Evolutionary conservation across 1,140 invertebrate genomes (phyloP).

Genomic region (Prorops nasuta): DNA sequence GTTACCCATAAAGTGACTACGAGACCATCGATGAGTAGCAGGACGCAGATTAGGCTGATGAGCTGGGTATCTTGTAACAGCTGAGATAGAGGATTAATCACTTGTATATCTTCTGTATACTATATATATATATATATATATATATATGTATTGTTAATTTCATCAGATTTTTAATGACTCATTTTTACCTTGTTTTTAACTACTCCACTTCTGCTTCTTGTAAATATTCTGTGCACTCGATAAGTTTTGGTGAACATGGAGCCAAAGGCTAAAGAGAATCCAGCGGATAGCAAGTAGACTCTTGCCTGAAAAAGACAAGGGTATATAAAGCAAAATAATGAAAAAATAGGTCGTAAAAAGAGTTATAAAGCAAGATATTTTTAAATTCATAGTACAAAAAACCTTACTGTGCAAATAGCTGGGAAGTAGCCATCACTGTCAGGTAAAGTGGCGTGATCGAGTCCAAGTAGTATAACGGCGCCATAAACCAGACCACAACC

Average conservation of each 20-base stretch:
- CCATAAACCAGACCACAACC: slow-evolving; percentile 92
- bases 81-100: slow-evolving; percentile 41
- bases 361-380: too few relatives aligned
- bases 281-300: slow-evolving; percentile 82
- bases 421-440: slow-evolving; percentile 69
- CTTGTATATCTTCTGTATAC: too few relatives aligned
- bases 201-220: slow-evolving; percentile 64
- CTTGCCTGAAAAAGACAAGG: slow-evolving; percentile 68
- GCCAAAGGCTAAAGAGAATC: slow-evolving; percentile 83
- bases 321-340: too few relatives aligned
- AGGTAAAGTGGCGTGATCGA: slow-evolving; percentile 76
- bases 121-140: too few relatives aligned
- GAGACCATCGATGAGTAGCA: slow-evolving; percentile 75
- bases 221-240: slow-evolving; percentile 83
- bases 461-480: slow-evolving; percentile 86
- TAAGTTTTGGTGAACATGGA: slow-evolving; percentile 91
- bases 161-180: too few relatives aligned
- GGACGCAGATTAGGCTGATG: slow-evolving; percentile 74
- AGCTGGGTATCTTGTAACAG: slow-evolving; percentile 81
- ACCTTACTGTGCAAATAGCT: slow-evolving; percentile 81
- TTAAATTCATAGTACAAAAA: slow-evolving; percentile 6
- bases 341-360: too few relatives aligned
- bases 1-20: slow-evolving; percentile 79
- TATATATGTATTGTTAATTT: too few relatives aligned
- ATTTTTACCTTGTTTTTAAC: slow-evolving; percentile 63